Conservation (phyloP, 1,140 invertebrate species). For the Pantala flavescens region DNA sequence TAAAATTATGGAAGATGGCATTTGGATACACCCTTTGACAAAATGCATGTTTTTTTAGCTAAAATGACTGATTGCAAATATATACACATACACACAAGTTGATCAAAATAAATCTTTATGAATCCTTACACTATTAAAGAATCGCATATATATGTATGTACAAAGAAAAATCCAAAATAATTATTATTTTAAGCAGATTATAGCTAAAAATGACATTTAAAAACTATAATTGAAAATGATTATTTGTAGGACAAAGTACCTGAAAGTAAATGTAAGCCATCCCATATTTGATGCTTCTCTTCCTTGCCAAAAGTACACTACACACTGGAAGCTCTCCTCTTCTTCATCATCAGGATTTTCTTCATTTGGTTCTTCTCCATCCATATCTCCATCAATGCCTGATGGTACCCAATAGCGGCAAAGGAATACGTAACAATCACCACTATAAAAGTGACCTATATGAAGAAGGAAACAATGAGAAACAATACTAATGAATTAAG, state of each 20-base stretch:
- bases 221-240: too few species aligned
- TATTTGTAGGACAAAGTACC: slow-evolving; percentile 34
- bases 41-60: not conserved
- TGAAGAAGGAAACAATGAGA: slow-evolving; percentile 17
- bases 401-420: slow-evolving; percentile 85
- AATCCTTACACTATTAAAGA: too few species aligned
- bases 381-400: slow-evolving; percentile 41
- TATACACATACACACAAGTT: too few species aligned
- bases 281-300: slow-evolving; percentile 97
- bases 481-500: not conserved
- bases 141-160: too few species aligned
- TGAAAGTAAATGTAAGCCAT: slow-evolving; percentile 98
- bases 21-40: not conserved
- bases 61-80: too few species aligned
- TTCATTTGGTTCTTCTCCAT: slow-evolving; percentile 49
- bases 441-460: slow-evolving; percentile 73
- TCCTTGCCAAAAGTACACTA: slow-evolving; percentile 99
- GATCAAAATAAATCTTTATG: too few species aligned
- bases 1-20: not conserved
- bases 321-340: slow-evolving; percentile 88
- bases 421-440: slow-evolving; percentile 96
- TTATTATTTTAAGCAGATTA: too few species aligned
- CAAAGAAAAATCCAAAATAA: too few species aligned
- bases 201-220: too few species aligned
- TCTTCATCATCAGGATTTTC: slow-evolving; percentile 51